phyloP scores from a whole-genome alignment of 2,113 vertebrate genomes.

The Odocoileus virginianus region DNA sequence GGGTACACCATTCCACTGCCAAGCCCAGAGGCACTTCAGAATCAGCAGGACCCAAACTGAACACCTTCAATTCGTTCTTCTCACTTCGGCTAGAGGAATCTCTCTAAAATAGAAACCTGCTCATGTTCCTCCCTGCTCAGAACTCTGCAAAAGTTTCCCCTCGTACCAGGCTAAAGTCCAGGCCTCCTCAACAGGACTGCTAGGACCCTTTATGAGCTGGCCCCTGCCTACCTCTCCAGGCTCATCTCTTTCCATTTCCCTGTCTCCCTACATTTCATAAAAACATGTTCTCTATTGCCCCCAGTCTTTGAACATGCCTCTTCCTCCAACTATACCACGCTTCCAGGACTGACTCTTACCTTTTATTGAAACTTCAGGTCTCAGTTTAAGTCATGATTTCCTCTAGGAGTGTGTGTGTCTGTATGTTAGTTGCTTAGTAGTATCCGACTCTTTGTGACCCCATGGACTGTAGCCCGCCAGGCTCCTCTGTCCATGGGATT shows the following conservation, averaged over 20 bases:
- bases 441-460: background rate
- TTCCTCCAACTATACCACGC: background rate
- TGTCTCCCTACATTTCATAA: background rate
- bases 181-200: background rate
- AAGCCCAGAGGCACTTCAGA: background rate
- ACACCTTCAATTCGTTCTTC: background rate
- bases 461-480: background rate
- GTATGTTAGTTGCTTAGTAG: background rate
- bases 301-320: background rate
- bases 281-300: background rate
- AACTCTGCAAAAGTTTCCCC: background rate
- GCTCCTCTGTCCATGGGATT: background rate
- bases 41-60: background rate
- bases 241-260: background rate
- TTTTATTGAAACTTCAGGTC: background rate
- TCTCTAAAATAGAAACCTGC: background rate
- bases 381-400: background rate
- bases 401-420: background rate
- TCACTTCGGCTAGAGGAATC: background rate
- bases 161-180: background rate
- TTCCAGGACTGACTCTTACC: background rate
- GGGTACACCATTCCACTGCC: background rate
- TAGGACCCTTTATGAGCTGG: background rate
- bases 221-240: background rate
- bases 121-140: background rate